Evolutionary conservation across 2,113 vertebrate genomes (phyloP).

Genomic region (Tamias sibiricus): DNA sequence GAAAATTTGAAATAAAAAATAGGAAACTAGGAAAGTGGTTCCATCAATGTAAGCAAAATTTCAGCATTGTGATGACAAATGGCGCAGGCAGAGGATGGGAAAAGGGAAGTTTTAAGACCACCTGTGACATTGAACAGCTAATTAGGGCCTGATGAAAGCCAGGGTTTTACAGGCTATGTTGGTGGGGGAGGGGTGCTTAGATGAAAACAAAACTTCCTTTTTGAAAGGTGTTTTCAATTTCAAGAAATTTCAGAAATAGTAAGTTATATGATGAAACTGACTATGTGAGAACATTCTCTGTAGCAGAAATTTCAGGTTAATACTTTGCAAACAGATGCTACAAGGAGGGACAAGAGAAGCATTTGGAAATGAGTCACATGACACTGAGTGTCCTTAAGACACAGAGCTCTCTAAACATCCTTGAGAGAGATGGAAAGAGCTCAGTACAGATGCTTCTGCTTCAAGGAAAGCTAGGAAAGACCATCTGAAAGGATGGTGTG

Average conservation of each 20-base stretch:
- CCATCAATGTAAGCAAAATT: neutral
- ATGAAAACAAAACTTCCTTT: neutral
- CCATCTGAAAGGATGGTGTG: neutral
- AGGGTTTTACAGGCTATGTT: neutral
- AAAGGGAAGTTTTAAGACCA: neutral
- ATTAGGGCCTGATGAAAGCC: neutral
- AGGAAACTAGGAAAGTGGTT: neutral
- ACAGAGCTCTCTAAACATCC: neutral
- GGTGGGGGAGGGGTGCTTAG: neutral
- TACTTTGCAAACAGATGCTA: neutral
- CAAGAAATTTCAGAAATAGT: neutral
- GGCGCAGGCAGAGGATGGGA: neutral
- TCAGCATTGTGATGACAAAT: neutral
- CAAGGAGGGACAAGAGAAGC: neutral
- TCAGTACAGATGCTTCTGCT: neutral
- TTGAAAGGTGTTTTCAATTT: neutral
- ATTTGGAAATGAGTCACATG: neutral
- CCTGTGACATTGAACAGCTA: neutral
- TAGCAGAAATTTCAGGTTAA: neutral
- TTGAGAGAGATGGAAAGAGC: neutral
- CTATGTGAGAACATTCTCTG: neutral
- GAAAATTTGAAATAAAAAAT: neutral
- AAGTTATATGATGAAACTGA: neutral
- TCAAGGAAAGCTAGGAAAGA: neutral
- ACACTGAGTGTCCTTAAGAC: neutral